Evolutionary conservation across 2,888 invertebrate species (phyloP), one percentile per base, ranked within the genome.

Genomic region (Leucophenga montana): DNA sequence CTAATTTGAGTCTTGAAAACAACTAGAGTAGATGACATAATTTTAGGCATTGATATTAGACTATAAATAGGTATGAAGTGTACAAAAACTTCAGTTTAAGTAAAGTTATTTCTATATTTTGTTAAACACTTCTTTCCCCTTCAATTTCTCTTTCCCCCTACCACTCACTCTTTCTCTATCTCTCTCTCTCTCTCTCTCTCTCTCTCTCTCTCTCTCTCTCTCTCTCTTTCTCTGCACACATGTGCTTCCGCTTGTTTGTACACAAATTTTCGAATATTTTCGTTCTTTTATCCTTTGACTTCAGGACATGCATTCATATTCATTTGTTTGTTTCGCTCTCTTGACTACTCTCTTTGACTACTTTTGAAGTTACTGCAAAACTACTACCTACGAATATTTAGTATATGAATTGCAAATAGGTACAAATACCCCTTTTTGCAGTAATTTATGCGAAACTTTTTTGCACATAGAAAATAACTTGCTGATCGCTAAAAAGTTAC

Each of bases 331-430:
- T 50, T 1, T 50, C 8, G 6, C 8, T 5, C 16, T 3, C 16
- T 4, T n/a, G n/a, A n/a, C n/a, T n/a, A n/a, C n/a, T 5, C 8
- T 18, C 50, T 18, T 50, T 50, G 50, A n/a, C 14, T n/a, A 50
- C 50, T n/a, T 50, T 50, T 50, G 68, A 64, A 64, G 54, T 65
- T 50, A 62, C 44, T 13, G 14, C 70, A 69, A 74, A 69, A 74
- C 67, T 68, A 72, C 72, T 73, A 73, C 73, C 66, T 62, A 71
- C 71, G 68, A 66, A 62, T 66, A 66, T 69, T 50, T 57, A 27
- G 16, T 44, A 64, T 56, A 54, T 22, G 16, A 54, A 54, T 64
- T 61, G 20, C 56, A 22, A 53, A 48, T 59, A 20, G n/a, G n/a
- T n/a, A n/a, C n/a, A n/a, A n/a, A n/a, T n/a, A n/a, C n/a, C n/a